A percentile compares a stretch with the other conserved stretches of the same genome.
These are phyloP conservation scores for Argyresthia albistria DNA, from an alignment of 2,888 invertebrate species.

Conservation along the genomic window DNA sequence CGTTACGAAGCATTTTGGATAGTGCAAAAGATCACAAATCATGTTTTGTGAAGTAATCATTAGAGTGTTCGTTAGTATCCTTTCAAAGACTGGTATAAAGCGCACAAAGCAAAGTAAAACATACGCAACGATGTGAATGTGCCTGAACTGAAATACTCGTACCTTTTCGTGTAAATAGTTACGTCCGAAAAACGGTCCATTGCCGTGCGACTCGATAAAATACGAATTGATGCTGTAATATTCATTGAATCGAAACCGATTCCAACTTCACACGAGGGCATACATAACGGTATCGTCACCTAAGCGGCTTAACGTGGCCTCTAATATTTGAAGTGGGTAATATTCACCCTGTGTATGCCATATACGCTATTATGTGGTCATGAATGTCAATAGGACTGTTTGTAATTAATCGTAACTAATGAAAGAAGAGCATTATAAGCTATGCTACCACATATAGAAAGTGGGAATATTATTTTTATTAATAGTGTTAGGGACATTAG, in stretches of 20 bases:
- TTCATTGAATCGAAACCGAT: conserved; percentile 16
- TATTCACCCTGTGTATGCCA: not conserved
- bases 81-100: too few relatives aligned
- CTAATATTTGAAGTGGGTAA: conserved; percentile 17
- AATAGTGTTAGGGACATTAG: too few relatives aligned
- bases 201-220: not conserved
- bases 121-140: too few relatives aligned
- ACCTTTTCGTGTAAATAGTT: too few relatives aligned
- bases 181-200: not conserved
- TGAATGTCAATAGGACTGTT: not conserved
- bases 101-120: too few relatives aligned
- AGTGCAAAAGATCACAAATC: too few relatives aligned
- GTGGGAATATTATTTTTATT: too few relatives aligned
- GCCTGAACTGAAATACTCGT: too few relatives aligned
- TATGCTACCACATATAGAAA: too few relatives aligned
- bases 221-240: not conserved
- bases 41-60: too few relatives aligned
- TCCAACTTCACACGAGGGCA: conserved; percentile 18
- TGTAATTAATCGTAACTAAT: not conserved
- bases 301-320: conserved; percentile 31
- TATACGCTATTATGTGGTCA: not conserved
- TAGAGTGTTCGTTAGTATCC: too few relatives aligned
- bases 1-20: too few relatives aligned
- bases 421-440: not conserved
- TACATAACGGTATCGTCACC: conserved; percentile 25